Percentiles rank a stretch among this genome's conserved stretches.
Evolutionary conservation across 2,797 vertebrate genomes (phyloP).

Genomic region (Sorex maritimensis): DNA sequence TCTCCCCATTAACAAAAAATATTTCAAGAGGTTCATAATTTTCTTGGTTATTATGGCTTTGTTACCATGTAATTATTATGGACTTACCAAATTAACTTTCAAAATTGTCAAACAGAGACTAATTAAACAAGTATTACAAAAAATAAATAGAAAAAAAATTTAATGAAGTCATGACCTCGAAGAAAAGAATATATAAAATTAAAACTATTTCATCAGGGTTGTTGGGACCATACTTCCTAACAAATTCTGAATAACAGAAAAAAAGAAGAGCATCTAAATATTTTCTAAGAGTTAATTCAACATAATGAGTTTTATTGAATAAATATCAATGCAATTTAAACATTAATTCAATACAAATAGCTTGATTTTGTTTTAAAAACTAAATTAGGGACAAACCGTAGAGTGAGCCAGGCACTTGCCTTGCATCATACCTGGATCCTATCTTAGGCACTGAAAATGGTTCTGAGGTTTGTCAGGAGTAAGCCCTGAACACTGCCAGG

Average conservation of each 20-base stretch:
- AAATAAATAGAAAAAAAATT: not conserved
- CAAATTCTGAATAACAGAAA: constrained; percentile 30
- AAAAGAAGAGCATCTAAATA: constrained; percentile 35
- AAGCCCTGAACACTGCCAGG: too few relatives aligned
- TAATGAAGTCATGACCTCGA: constrained; percentile 37
- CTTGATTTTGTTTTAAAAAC: not conserved
- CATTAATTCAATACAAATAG: too few relatives aligned
- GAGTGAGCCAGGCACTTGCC: too few relatives aligned
- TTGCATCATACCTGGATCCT: too few relatives aligned
- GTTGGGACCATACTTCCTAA: not conserved
- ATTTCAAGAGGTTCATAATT: constrained; percentile 6
- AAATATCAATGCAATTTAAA: not conserved
- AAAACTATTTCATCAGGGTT: constrained; percentile 26
- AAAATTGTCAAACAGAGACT: constrained; percentile 60
- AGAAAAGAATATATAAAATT: constrained; percentile 32
- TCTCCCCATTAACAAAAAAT: constrained; percentile 16
- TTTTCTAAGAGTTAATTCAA: constrained; percentile 46
- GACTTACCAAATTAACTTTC: constrained; percentile 44
- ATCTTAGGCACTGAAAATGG: too few relatives aligned
- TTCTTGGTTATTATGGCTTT: constrained; percentile 17
- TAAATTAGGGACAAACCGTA: not conserved
- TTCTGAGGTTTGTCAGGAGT: too few relatives aligned
- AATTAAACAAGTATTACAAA: constrained; percentile 8
- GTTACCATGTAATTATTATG: constrained; percentile 34
- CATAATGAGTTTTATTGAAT: constrained; percentile 24